Evolutionary conservation across 37 sponge, comb jelly and placozoan species (phyloP), one percentile per base, ranked within the genome.

Genomic region (Spongilla lacustris): DNA sequence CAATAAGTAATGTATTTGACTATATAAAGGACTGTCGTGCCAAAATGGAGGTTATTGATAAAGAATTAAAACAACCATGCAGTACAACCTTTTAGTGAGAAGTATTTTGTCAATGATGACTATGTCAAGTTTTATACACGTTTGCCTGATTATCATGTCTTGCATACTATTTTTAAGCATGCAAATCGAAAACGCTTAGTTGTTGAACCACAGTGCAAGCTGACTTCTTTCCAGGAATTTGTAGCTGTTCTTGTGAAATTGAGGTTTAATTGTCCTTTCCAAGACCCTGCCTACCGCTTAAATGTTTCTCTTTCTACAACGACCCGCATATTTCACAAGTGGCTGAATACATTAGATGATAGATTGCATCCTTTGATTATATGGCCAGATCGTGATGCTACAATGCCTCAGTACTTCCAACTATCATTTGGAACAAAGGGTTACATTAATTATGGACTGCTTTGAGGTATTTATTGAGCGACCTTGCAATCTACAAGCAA

Each of bases 311-410:
- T 10, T 6, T 76, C 88, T 28, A 93, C 94, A 8, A 70, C 84
- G 11, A 79, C 83, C 38, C 71, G 88, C 9, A 75, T 87, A 11
- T 69, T 90, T 12, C 10, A 38, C 0, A 87, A 83, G 21, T 86
- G 86, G 85, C 29, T 90, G 5, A 69, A n/a, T 19, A 19, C 66
- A 0, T 22, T 91, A 31, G 81, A 81, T 73, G 50, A 76, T 31
- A 46, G 80, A 30, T 27, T 91, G 30, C 36, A 75, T 30, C 75
- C 80, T 17, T 46, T 94, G 24, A 80, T 94, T 37, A 4, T 84
- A 32, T 94, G 92, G 95, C 95, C 92, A 36, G 89, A 91, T 23
- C 50, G 89, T 21, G 92, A 91, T 9, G 73, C 33, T 36, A 94
- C 92, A n/a, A 91, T 88, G 89, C 92, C 95, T 4, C 46, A 32